Base-by-base conservation (phyloP, 2,113 vertebrate species). In the Micronisus gabar region DNA sequence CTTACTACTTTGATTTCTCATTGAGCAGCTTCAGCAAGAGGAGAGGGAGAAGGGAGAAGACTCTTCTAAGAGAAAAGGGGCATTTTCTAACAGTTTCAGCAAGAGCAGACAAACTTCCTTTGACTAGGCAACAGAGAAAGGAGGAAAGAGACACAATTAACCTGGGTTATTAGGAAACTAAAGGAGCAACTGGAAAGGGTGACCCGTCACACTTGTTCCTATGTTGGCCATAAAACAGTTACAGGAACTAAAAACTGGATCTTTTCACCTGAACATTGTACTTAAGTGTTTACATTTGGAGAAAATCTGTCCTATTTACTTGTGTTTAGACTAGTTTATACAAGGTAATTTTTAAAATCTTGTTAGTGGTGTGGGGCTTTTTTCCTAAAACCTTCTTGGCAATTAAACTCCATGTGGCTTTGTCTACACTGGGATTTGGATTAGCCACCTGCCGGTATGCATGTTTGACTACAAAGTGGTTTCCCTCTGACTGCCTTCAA, bases 311-410 rank as follows among this genome's bases (percentile, higher is more conserved):
- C 18, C 26, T 68, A 21, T 79, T 81, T 58, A 11, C 20, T 53
- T 79, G 13, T 38, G 26, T 55, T 90, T 67, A 43, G n/a, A 9
- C 18, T 7, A 59, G 15, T 53, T 87, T 47, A 25, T 25, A 47
- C 4, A 81, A 74, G 9, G 15, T 21, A 59, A 23, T 56, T 65
- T 86, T 73, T 16, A 23, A 15, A 85, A 66, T 3, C 21, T 43
- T 81, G 10, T 8, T 45, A 5, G 2, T 21, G 7, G 4, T 74
- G 16, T 34, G 11, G 3, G 7, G 1, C 6, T 48, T 10, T 52
- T 62, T 56, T 21, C 13, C 16, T 78, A 34, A 81, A 90, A 50
- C 9, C 7, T 45, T 52, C 25, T 68, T 59, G 23, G 15, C 32
- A 48, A 38, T 43, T 70, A 82, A 81, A 63, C 7, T 38, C 40